Evolutionary conservation across 2,113 vertebrate species (phyloP), one percentile per base, ranked within the genome.

Genomic region (cattle (Bos taurus)): DNA sequence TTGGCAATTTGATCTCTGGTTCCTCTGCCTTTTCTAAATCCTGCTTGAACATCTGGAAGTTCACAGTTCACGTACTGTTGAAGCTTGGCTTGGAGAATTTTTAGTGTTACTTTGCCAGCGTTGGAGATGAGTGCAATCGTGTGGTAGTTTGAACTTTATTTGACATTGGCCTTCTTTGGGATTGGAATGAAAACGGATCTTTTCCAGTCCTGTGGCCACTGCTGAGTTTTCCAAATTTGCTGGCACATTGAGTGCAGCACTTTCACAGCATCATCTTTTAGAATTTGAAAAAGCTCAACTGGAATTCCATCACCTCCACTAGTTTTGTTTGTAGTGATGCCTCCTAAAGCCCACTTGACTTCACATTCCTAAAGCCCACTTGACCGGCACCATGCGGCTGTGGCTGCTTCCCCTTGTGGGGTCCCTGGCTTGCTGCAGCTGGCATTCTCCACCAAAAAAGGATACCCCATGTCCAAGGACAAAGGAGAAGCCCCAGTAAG

Each of bases 311-410:
- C 19, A 71, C 64, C 19, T 71, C 64, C n/a, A 71, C 64, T 71
- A 71, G 64, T 6, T 71, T 36, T 71, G 64, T n/a, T 36, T 2
- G 2, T 71, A 36, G 64, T 71, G 64, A 71, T 71, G n/a, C n/a
- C 6, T 71, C 64, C 4, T 71, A 71, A 71, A 21, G 64, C 17
- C 64, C 33, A 64, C 62, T 64, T 64, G 62, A n/a, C 62, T n/a
- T 62, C 14, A 30, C 60, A 33, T 33, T 62, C 30, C 60, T 33
- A 33, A 64, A 33, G 60, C 62, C 33, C 62, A n/a, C 17, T 67
- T 67, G 64, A 36, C 64, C 0, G 2, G 64, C 19, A 71, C n/a
- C 19, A 6, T 23, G 64, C 0, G 4, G 9, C n/a, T 36, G 64
- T 36, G 64, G 64, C 64, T 36, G 64, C 64, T 67, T 17, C 8